Base-by-base conservation (phyloP, 2,888 invertebrate genomes). In the Polymixis lichenea region DNA sequence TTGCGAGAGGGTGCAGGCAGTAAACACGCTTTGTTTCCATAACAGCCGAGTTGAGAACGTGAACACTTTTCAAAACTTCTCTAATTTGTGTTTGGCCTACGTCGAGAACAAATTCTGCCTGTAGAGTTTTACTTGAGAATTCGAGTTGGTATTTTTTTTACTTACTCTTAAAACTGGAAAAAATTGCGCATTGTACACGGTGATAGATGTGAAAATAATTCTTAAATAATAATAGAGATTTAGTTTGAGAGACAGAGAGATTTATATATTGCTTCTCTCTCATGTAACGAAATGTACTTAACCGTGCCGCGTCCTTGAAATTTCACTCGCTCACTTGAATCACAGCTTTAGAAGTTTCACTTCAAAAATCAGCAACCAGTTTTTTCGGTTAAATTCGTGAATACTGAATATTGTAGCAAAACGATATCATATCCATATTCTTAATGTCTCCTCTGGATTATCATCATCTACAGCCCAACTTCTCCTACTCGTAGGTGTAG, bases 51-150 rank as follows among this genome's bases (percentile, higher is more conserved):
- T 73, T 62, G 53, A n/a, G 67, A 68, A 67, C 32, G 66, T 9
- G 25, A 74, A 38, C 61, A 70, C 73, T 85, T 81, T 72, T 68
- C 72, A 77, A 87, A 82, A 86, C 85, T 87, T 78, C 66, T 28
- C 53, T 76, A 85, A 85, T 87, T 86, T 82, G 38, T 79, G 64
- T 85, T 77, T 25, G 25, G 72, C 56, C 56, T 53, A n/a, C 49
- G 61, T 53, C 49, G 38, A 15, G 62, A 72, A 62, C 67, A 64
- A 72, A 69, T 81, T 80, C 46, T 69, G 72, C 55, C 32, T 49
- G 58, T 61, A 56, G 17, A 71, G 43, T 77, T 76, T 66, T 72
- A 38, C 60, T 62, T 80, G 46, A 13, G 8, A 62, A 53, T 55
- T 62, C 13, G 13, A 62, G 56, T 55, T 62, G 25, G 22, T 75